Percentiles rank a stretch among this genome's conserved stretches.
Conservation (phyloP, 2,888 invertebrate species). For the Aphrophora alni region DNA sequence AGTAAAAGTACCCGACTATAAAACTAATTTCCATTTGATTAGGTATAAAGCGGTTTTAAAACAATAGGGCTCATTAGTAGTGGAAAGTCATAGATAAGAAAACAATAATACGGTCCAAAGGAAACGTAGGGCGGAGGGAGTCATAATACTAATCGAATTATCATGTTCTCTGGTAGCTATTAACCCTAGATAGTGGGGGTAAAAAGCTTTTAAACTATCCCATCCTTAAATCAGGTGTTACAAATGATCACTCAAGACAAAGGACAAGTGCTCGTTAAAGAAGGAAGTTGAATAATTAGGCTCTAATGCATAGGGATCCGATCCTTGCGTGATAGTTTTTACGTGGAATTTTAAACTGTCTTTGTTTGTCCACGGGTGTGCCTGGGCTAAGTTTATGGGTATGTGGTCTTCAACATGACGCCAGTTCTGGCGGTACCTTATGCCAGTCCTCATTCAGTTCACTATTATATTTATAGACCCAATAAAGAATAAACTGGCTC, state of each 20-base stretch:
- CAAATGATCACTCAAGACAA: conserved; percentile 29
- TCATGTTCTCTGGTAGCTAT: conserved; percentile 41
- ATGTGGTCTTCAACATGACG: too few species aligned
- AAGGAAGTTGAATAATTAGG: conserved; percentile 6
- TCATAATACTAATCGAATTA: conserved; percentile 47
- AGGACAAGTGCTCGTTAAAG: conserved; percentile 9
- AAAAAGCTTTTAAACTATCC: conserved; percentile 21
- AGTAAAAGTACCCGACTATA: background rate
- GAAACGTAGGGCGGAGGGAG: background rate
- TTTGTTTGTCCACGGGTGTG: background rate
- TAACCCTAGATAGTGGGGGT: conserved; percentile 13
- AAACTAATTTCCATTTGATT: conserved; percentile 9
- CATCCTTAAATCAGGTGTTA: conserved; percentile 43
- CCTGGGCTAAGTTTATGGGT: background rate
- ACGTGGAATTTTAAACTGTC: background rate
- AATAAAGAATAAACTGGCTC: background rate
- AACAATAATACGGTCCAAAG: conserved; percentile 14
- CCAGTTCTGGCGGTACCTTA: background rate
- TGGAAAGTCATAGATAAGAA: conserved; percentile 21
- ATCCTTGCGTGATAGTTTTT: background rate
- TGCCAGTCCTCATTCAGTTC: background rate
- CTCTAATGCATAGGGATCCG: background rate
- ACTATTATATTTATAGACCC: background rate
- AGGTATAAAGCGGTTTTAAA: background rate
- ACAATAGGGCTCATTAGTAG: background rate